Evolutionary conservation across 2,888 invertebrate genomes (phyloP), one percentile per base, ranked within the genome.

Genomic region (Epinotia bilunana): DNA sequence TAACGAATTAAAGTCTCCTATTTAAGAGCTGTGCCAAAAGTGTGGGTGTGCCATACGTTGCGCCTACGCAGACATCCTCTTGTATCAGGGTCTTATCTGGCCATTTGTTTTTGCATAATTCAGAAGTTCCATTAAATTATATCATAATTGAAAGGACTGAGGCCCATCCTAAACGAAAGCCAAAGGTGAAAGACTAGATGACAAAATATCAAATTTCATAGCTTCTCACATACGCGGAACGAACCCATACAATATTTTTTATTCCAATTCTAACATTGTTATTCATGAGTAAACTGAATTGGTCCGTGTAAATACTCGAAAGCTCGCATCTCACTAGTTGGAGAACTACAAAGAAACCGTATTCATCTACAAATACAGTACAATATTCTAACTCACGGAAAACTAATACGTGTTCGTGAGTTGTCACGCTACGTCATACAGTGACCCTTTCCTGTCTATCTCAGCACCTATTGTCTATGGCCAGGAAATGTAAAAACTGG

Each of bases 391-490:
- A 23, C n/a, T 13, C 23, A 12, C n/a, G 23, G 5, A 60, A n/a
- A 5, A 58, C 3, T 9, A 12, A 69, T 69, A 69, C 23, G 46
- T 53, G 61, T 12, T 20, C 28, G 60, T 4, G 60, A 60, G 46
- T 46, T 28, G 60, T 69, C 69, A 69, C 23, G 69, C 43, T 60
- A 69, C 69, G 46, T 69, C 62, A 62, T 71, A 49, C 73, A 65
- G 61, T 75, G 75, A 75, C 75, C 75, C 75, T 75, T 75, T 75
- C 71, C 72, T 65, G 49, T 60, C 65, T 75, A 80, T 81, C 79
- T 82, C 74, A 77, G 62, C 75, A 64, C 65, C 77, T 76, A 77
- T 82, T 82, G 82, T 83, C 77, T 82, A 82, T 71, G 69, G 23
- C 43, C 46, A 70, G 76, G 72, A 76, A 77, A 72, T 33, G 80